Evolutionary conservation across 2,113 vertebrate species (phyloP).

Genomic region (Ammodytes dubius): DNA sequence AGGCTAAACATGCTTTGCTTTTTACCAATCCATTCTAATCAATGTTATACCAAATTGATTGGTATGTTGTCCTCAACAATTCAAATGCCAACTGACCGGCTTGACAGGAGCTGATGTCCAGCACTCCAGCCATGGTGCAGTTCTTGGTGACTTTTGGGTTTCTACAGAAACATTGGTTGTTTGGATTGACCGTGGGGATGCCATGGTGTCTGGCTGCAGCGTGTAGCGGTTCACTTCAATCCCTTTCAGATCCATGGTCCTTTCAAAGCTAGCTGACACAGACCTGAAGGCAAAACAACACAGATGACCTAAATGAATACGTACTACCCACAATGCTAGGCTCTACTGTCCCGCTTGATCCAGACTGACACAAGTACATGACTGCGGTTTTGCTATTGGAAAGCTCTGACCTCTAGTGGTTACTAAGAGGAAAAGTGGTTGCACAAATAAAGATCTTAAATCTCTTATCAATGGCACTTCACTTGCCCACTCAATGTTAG

Average conservation of each 20-base stretch:
- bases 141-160: slow-evolving; percentile 78
- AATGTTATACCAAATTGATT: too few relatives aligned
- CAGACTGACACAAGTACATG: neutral
- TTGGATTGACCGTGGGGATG: slow-evolving; percentile 83
- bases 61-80: neutral
- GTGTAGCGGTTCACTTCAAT: slow-evolving; percentile 90
- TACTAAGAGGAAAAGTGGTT: slow-evolving; percentile 1
- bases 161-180: slow-evolving; percentile 91
- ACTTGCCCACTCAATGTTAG: neutral
- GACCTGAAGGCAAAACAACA: slow-evolving; percentile 84
- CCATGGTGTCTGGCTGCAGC: slow-evolving; percentile 87
- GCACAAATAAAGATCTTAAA: slow-evolving; percentile 4
- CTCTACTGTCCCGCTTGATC: neutral
- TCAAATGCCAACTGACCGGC: slow-evolving; percentile 73
- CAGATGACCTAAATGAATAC: neutral
- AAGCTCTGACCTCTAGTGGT: slow-evolving; percentile 73
- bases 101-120: slow-evolving; percentile 90
- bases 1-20: too few relatives aligned
- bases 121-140: slow-evolving; percentile 88
- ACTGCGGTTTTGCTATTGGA: slow-evolving; percentile 10
- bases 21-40: too few relatives aligned
- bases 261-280: slow-evolving; percentile 85
- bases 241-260: slow-evolving; percentile 84
- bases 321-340: neutral
- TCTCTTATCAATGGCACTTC: neutral